Conservation (phyloP, 1,140 invertebrate genomes). For the Cotesia chilonis region DNA sequence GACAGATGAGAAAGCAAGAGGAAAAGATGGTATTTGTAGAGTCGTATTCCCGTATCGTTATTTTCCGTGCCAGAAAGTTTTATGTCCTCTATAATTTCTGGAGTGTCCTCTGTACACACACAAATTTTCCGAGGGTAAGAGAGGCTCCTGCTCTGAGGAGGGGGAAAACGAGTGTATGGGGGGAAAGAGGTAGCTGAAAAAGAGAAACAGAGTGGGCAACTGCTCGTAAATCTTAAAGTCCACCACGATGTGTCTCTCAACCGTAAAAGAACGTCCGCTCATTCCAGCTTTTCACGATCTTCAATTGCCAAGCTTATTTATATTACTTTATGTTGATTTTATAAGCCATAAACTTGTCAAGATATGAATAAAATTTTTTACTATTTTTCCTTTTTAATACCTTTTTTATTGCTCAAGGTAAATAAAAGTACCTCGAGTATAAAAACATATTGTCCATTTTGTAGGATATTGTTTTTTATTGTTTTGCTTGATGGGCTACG, state of each 20-base stretch:
- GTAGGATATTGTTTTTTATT: too few species aligned
- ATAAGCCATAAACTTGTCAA: neutral
- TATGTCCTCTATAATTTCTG: constrained; percentile 30
- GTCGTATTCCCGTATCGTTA: constrained; percentile 26
- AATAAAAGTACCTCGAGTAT: too few species aligned
- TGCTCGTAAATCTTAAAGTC: constrained; percentile 25
- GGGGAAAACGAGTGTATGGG: neutral
- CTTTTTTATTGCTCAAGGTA: too few species aligned
- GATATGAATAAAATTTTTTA: neutral
- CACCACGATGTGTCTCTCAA: constrained; percentile 24
- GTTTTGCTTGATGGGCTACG: too few species aligned
- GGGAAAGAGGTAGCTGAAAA: neutral
- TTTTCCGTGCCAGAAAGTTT: constrained; percentile 29
- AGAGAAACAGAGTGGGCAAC: constrained; percentile 21
- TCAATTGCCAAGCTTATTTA: constrained; percentile 6
- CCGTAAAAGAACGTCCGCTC: constrained; percentile 27
- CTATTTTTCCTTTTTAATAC: neutral
- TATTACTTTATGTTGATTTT: constrained; percentile 16
- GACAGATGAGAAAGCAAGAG: constrained; percentile 24
- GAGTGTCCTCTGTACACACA: constrained; percentile 28
- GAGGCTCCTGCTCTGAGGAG: neutral
- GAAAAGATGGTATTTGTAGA: constrained; percentile 26
- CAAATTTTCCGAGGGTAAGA: neutral
- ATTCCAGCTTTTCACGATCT: constrained; percentile 14
- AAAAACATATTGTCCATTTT: too few species aligned